Evolutionary conservation across 2,888 invertebrate genomes (phyloP).

Genomic region (Gymnocheta viridis): DNA sequence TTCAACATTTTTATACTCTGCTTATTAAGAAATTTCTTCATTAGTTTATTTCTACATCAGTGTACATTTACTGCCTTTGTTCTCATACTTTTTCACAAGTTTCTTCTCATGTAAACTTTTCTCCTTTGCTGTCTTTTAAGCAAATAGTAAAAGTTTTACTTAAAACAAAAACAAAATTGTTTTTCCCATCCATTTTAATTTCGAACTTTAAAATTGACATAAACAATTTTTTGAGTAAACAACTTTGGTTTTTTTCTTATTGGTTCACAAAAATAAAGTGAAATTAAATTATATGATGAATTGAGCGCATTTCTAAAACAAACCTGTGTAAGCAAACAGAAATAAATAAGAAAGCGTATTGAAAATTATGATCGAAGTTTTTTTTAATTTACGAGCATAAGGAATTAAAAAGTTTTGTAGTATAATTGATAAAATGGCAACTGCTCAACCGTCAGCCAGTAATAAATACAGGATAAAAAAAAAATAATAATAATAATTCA

Average conservation of each 20-base stretch:
- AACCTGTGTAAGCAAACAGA: neutral
- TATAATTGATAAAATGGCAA: too few species aligned
- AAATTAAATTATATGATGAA: conserved; percentile 34
- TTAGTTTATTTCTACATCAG: neutral
- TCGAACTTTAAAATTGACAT: conserved; percentile 44
- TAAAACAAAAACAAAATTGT: neutral
- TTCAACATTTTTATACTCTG: neutral
- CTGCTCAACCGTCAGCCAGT: too few species aligned
- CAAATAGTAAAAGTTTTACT: neutral
- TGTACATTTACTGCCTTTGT: neutral
- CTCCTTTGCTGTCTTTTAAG: neutral
- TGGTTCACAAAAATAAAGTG: neutral
- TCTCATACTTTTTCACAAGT: neutral
- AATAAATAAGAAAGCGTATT: neutral
- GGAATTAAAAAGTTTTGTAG: too few species aligned
- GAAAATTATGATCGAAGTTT: too few species aligned
- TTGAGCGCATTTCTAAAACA: conserved; percentile 27
- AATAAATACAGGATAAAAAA: too few species aligned
- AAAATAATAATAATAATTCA: too few species aligned
- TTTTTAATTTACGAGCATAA: too few species aligned
- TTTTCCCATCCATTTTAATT: conserved; percentile 50
- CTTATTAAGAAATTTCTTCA: neutral
- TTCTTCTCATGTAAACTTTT: neutral
- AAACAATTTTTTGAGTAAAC: neutral
- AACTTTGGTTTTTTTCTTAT: neutral